A percentile compares a stretch with the other conserved stretches of the same genome.
Evolutionary conservation across 2,797 vertebrate genomes (phyloP).

Genomic region (Eulemur albifrons): DNA sequence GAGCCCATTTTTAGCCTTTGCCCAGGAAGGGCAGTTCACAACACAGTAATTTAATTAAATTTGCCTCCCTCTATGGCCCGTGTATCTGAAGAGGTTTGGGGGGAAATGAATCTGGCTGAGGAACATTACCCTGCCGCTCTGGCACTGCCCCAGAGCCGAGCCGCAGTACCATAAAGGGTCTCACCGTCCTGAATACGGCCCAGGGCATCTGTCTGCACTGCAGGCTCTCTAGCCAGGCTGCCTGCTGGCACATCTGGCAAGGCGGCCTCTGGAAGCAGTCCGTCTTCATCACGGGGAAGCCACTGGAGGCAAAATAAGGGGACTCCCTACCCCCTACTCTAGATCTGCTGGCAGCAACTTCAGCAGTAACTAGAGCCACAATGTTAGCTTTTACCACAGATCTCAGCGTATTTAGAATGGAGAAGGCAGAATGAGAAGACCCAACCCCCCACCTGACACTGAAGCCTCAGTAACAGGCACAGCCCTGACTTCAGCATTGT

Average conservation of each 20-base stretch:
- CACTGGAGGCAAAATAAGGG: slow-evolving; percentile 23
- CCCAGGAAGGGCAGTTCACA: slow-evolving; percentile 33
- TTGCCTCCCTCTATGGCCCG: slow-evolving; percentile 60
- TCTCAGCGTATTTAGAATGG: not conserved
- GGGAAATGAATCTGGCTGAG: slow-evolving; percentile 61
- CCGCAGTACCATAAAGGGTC: slow-evolving; percentile 64
- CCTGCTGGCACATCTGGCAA: slow-evolving; percentile 69
- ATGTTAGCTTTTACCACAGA: not conserved
- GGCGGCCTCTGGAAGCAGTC: slow-evolving; percentile 51
- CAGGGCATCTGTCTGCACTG: slow-evolving; percentile 71
- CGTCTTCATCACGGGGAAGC: slow-evolving; percentile 22
- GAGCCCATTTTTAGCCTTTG: slow-evolving; percentile 67
- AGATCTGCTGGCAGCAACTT: slow-evolving; percentile 5
- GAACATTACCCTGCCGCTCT: slow-evolving; percentile 50
- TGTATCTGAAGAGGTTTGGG: slow-evolving; percentile 62
- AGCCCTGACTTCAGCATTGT: not conserved
- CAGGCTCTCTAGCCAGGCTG: slow-evolving; percentile 52
- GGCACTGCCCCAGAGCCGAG: slow-evolving; percentile 52
- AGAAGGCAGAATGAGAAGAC: not conserved
- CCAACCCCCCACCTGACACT: not conserved
- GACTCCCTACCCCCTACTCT: slow-evolving; percentile 17
- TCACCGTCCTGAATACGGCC: slow-evolving; percentile 16
- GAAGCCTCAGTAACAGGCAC: not conserved
- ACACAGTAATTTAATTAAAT: slow-evolving; percentile 77
- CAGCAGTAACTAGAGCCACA: not conserved